Conservation (phyloP, 2,888 invertebrate species). For the Idaea straminata region DNA sequence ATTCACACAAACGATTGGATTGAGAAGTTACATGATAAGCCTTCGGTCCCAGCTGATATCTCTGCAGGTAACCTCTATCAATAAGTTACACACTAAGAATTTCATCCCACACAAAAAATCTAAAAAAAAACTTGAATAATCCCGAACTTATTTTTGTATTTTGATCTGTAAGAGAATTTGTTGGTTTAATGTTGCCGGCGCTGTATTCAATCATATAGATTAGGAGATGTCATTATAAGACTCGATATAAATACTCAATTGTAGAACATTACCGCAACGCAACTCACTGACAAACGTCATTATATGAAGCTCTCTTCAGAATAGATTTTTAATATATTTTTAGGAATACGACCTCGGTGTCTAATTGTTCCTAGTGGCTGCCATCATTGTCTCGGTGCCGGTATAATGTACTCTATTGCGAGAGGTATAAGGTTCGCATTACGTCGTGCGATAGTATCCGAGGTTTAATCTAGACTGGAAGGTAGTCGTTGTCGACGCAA, state of each 20-base stretch:
- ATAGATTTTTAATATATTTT: constrained; percentile 13
- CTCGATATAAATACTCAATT: background rate
- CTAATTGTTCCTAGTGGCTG: constrained; percentile 55
- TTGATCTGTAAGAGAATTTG: too few relatives aligned
- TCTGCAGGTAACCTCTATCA: too few relatives aligned
- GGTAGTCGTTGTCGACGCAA: constrained; percentile 62
- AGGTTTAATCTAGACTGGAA: constrained; percentile 63
- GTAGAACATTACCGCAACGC: background rate
- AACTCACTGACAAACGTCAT: background rate
- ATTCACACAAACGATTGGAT: too few relatives aligned
- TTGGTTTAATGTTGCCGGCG: too few relatives aligned
- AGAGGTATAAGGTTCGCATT: constrained; percentile 12
- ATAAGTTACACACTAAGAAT: too few relatives aligned
- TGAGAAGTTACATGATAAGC: too few relatives aligned
- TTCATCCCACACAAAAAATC: too few relatives aligned
- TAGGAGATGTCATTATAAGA: too few relatives aligned
- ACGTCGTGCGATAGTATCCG: constrained; percentile 29
- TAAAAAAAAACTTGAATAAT: too few relatives aligned
- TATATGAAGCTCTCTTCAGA: constrained; percentile 8
- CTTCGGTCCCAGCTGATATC: too few relatives aligned
- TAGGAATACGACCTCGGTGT: constrained; percentile 51
- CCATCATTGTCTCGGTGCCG: constrained; percentile 30
- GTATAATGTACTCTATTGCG: constrained; percentile 13
- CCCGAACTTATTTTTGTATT: too few relatives aligned
- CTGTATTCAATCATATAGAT: too few relatives aligned